These are phyloP conservation scores for Eilema sororculum DNA, from an alignment of 2,888 invertebrate genomes.

Conservation along the genomic window DNA sequence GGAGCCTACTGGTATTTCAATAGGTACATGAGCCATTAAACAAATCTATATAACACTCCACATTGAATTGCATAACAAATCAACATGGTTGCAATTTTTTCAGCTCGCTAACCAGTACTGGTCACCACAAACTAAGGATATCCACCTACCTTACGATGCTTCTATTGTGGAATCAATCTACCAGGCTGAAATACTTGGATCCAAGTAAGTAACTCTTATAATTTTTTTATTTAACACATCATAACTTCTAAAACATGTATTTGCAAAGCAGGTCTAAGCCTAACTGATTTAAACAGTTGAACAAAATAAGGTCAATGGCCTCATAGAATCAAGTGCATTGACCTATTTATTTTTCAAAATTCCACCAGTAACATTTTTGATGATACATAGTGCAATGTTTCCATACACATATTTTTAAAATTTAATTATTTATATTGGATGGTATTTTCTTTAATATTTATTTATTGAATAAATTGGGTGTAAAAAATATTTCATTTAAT, in stretches of 20 bases:
- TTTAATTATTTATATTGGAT: not conserved
- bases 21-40: slow-evolving; percentile 34
- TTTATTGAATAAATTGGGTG: not conserved
- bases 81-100: slow-evolving; percentile 74
- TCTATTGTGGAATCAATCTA: slow-evolving; percentile 96
- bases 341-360: slow-evolving; percentile 72
- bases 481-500: not conserved
- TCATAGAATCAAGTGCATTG: slow-evolving; percentile 74
- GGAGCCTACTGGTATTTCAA: slow-evolving; percentile 77
- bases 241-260: slow-evolving; percentile 36
- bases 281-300: slow-evolving; percentile 79
- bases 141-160: slow-evolving; percentile 91
- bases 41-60: slow-evolving; percentile 80
- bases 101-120: slow-evolving; percentile 97
- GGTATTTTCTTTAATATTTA: not conserved
- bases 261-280: slow-evolving; percentile 65
- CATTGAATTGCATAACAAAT: slow-evolving; percentile 75
- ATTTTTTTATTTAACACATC: slow-evolving; percentile 30
- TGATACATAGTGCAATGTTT: slow-evolving; percentile 31
- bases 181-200: slow-evolving; percentile 93
- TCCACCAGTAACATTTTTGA: slow-evolving; percentile 59
- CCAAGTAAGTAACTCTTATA: slow-evolving; percentile 88
- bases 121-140: slow-evolving; percentile 93
- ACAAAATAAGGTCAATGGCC: slow-evolving; percentile 74
- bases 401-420: slow-evolving; percentile 7